Evolutionary conservation across 2,888 invertebrate genomes (phyloP), one percentile per base, ranked within the genome.

Genomic region (Heteromurus nitidus): DNA sequence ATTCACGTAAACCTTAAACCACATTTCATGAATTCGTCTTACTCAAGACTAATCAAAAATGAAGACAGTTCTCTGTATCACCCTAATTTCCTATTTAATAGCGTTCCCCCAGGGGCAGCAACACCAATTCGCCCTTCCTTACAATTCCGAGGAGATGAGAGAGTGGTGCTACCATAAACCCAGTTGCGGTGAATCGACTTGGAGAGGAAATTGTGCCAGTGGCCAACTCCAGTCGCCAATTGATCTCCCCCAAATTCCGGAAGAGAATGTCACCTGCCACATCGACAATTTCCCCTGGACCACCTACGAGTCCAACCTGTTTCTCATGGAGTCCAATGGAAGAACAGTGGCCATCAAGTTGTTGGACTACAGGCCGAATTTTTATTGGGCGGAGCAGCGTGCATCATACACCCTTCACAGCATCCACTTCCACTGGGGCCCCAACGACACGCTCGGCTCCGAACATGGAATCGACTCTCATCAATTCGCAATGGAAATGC

Each of bases 361-460:
- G n/a, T 30, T 44, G 1, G 18, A 31, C 53, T 22, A 20, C 26
- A 50, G 31, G 5, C 60, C 73, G 11, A 22, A 16, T 1, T 73
- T 73, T 50, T 30, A 28, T 9, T 73, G 62, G 64, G 22, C 16
- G n/a, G 22, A 73, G 2, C 0, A 31, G 5, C 30, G 20, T 3
- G 73, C 44, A 30, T 3, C 16, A 5, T 73, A 64, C 50, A 28
- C 1, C 0, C 31, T 73, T 2, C 22, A 22, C 16, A 44, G 42
- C 2, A 3, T 64, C 16, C 74, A 75, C 18, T 65, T 75, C 7
- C 74, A 75, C 24, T 75, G 74, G 74, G 74, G 74, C 13, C 11
- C 18, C 26, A 26, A 65, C 16, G 18, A 31, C 1, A 30, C 22
- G 9, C 0, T 31, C 0, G 74, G 74, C 3, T 65, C 74, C 7